These are phyloP conservation scores for Propithecus perrieri DNA, from an alignment of 2,797 vertebrate genomes.

Conservation along the genomic window DNA sequence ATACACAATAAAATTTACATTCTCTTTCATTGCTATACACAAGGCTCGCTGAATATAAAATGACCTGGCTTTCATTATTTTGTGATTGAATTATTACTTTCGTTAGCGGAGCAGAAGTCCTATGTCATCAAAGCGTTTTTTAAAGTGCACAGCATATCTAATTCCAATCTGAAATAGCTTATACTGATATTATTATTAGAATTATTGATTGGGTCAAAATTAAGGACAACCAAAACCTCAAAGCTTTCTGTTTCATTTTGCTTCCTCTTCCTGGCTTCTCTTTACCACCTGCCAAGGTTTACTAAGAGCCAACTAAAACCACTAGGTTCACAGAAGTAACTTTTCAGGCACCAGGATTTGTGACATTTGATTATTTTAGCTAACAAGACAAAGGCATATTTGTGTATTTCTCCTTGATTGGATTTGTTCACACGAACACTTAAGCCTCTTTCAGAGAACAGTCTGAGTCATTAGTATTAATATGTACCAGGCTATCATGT, in stretches of 20 bases:
- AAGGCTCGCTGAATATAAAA: conserved; percentile 7
- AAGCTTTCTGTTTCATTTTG: conserved; percentile 1
- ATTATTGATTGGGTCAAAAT: conserved; percentile 44
- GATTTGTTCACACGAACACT: not conserved
- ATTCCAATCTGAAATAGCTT: conserved; percentile 42
- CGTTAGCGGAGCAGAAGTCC: not conserved
- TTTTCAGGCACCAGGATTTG: not conserved
- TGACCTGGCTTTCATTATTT: not conserved
- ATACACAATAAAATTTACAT: conserved; percentile 18
- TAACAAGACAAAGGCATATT: not conserved
- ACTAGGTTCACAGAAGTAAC: not conserved
- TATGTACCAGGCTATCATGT: not conserved
- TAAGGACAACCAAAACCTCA: conserved; percentile 34
- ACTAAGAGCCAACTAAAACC: not conserved
- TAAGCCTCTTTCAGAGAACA: conserved; percentile 29
- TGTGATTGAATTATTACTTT: not conserved
- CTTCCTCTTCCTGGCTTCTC: not conserved
- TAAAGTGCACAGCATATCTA: not conserved
- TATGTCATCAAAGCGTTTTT: not conserved
- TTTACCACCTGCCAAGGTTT: not conserved
- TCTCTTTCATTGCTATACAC: conserved; percentile 5
- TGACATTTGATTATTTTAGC: not conserved
- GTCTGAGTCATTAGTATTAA: conserved; percentile 6
- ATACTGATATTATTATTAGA: conserved; percentile 13
- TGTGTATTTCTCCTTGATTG: not conserved